phyloP scores from a whole-genome alignment of 2,888 invertebrate genomes.

The Drosophila siamana region DNA sequence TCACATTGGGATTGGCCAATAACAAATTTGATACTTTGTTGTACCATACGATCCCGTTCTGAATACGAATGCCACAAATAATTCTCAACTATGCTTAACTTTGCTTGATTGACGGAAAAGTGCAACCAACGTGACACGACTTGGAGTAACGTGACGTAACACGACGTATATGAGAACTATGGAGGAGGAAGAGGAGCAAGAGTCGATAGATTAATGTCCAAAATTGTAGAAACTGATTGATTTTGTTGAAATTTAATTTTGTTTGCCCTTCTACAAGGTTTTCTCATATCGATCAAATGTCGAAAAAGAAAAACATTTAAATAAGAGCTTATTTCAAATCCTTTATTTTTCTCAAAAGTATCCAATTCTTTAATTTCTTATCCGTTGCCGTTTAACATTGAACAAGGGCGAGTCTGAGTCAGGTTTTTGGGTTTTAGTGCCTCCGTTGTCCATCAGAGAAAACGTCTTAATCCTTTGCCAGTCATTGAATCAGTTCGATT shows the following conservation, averaged over 20 bases:
- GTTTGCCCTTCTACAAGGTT: constrained; percentile 55
- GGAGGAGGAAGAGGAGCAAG: background rate
- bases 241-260: constrained; percentile 73
- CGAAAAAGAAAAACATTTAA: constrained; percentile 2
- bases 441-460: constrained; percentile 72
- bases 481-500: constrained; percentile 70
- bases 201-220: constrained; percentile 20
- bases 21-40: constrained; percentile 7
- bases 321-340: constrained; percentile 17
- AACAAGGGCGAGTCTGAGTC: constrained; percentile 49
- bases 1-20: constrained; percentile 26
- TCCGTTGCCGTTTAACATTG: constrained; percentile 10
- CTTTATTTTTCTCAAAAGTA: constrained; percentile 26
- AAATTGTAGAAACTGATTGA: constrained; percentile 65
- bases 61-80: constrained; percentile 7
- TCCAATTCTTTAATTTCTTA: constrained; percentile 19
- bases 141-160: constrained; percentile 40
- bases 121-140: constrained; percentile 21
- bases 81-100: constrained; percentile 10
- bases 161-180: constrained; percentile 47
- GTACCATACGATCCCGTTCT: constrained; percentile 11
- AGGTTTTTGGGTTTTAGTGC: constrained; percentile 76
- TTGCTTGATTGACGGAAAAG: constrained; percentile 56
- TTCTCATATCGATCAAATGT: constrained; percentile 23
- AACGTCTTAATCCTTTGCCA: constrained; percentile 68